phyloP scores from a whole-genome alignment of 2,888 invertebrate genomes.

The Meloe dianella region DNA sequence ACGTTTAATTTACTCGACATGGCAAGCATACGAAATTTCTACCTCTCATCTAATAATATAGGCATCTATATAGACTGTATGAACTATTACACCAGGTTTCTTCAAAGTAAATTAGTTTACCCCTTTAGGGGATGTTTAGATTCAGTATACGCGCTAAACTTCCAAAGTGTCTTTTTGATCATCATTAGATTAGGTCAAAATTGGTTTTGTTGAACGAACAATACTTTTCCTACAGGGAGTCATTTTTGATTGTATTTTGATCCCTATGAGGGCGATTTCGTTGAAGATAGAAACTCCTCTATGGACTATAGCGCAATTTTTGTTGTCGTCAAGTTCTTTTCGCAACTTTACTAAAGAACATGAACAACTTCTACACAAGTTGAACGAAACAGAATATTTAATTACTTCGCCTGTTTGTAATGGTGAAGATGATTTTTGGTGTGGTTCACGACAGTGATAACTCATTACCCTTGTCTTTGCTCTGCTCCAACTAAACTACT shows the following conservation, averaged over 20 bases:
- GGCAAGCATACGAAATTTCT: neutral
- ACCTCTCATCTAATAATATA: neutral
- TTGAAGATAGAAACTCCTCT: too few species aligned
- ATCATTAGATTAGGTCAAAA: neutral
- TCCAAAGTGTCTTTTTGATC: slow-evolving; percentile 4
- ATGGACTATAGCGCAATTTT: too few species aligned
- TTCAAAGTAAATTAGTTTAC: neutral
- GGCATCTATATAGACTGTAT: neutral
- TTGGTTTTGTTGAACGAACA: neutral
- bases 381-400: slow-evolving; percentile 31
- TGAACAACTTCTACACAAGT: neutral
- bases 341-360: neutral
- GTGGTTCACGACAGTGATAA: neutral
- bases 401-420: slow-evolving; percentile 32
- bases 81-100: neutral
- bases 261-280: too few species aligned
- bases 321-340: too few species aligned
- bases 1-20: neutral
- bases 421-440: too few species aligned
- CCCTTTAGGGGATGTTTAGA: slow-evolving; percentile 3
- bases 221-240: neutral
- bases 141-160: neutral
- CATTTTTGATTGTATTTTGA: neutral
- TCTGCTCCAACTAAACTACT: too few species aligned
- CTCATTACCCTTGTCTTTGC: neutral